These are phyloP conservation scores for Cheilosia soror DNA, from an alignment of 2,888 invertebrate genomes.

Conservation along the genomic window DNA sequence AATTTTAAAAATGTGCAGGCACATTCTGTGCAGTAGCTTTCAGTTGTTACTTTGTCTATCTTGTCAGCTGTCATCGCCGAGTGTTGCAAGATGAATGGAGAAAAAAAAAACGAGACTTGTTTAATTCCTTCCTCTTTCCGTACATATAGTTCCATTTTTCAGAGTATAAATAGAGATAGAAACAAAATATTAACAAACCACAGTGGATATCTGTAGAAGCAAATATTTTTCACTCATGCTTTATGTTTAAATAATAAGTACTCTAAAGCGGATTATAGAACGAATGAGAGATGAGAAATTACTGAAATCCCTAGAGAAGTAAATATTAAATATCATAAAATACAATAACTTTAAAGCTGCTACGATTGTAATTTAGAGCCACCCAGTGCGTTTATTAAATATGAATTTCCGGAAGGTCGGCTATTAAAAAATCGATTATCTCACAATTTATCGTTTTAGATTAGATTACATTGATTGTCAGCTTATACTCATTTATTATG, in stretches of 20 bases:
- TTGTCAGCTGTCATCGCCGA: conserved; percentile 1
- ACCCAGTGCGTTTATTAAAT: too few species aligned
- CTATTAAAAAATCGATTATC: too few species aligned
- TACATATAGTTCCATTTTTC: neutral
- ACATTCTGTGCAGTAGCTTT: conserved; percentile 7
- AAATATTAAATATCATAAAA: neutral
- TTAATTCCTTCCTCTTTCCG: neutral
- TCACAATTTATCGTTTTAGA: too few species aligned
- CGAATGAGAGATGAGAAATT: neutral
- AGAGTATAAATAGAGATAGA: neutral
- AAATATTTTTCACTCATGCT: neutral
- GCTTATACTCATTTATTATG: too few species aligned
- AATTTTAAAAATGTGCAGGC: conserved; percentile 1
- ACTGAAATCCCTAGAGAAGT: neutral
- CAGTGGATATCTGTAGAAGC: neutral
- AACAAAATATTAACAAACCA: neutral
- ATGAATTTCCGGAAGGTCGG: too few species aligned
- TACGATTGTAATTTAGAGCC: too few species aligned
- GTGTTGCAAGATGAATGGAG: neutral
- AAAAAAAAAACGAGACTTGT: conserved; percentile 3
- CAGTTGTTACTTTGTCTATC: neutral
- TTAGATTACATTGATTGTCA: too few species aligned
- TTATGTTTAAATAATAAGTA: conserved; percentile 5
- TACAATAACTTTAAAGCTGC: neutral
- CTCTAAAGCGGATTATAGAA: neutral